A percentile compares a stretch with the other conserved stretches of the same genome.
phyloP scores from a whole-genome alignment of 23 tunicate genomes.

The Trididemnum nubilum region DNA sequence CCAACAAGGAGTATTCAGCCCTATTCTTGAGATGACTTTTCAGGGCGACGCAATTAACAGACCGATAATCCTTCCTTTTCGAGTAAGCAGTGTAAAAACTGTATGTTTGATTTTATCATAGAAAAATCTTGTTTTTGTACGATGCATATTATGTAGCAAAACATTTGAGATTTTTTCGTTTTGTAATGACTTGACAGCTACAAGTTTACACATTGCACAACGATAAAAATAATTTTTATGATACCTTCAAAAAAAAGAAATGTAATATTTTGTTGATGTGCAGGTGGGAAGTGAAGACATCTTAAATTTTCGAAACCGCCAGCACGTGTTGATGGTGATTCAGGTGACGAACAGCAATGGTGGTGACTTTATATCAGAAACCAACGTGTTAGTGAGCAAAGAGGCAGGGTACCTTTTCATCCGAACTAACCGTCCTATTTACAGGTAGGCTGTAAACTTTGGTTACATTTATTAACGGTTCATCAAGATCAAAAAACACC shows the following conservation, averaged over 20 bases:
- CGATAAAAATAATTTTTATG: too few species aligned
- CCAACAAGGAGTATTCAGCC: background rate
- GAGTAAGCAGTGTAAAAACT: too few species aligned
- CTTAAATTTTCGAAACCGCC: background rate
- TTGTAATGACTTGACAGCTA: too few species aligned
- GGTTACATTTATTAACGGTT: too few species aligned
- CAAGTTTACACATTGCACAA: too few species aligned
- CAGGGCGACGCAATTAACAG: background rate
- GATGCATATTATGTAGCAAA: too few species aligned
- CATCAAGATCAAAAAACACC: too few species aligned
- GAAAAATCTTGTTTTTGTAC: too few species aligned
- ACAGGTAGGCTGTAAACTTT: slow-evolving; percentile 55
- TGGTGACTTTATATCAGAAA: background rate
- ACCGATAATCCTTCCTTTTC: background rate
- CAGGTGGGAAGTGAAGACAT: background rate
- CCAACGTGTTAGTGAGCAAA: slow-evolving; percentile 3
- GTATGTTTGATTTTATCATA: too few species aligned
- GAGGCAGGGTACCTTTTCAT: slow-evolving; percentile 39
- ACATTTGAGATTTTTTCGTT: too few species aligned
- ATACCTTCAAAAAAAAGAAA: too few species aligned
- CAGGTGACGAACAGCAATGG: slow-evolving; percentile 3
- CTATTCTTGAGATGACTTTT: background rate
- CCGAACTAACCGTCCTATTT: slow-evolving; percentile 52
- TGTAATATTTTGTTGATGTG: too few species aligned
- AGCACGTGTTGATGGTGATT: background rate